Evolutionary conservation across 23 tunicate species (phyloP).

Genomic region (Ciona savignyi): DNA sequence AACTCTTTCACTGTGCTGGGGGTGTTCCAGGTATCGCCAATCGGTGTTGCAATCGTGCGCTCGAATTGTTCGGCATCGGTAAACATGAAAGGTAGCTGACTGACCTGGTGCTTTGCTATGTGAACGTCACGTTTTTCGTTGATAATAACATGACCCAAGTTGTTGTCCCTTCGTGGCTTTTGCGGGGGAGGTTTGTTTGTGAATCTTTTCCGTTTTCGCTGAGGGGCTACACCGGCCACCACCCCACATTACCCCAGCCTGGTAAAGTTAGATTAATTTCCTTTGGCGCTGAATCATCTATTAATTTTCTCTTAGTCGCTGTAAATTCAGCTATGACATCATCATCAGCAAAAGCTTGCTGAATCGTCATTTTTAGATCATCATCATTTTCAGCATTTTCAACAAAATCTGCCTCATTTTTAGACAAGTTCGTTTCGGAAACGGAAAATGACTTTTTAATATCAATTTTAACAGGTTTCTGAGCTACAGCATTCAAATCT

Average conservation of each 20-base stretch:
- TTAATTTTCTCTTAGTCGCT: slow-evolving; percentile 33
- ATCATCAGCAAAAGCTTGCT: slow-evolving; percentile 93
- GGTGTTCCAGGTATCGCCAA: slow-evolving; percentile 93
- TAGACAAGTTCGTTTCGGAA: neutral
- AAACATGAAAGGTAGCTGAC: slow-evolving; percentile 61
- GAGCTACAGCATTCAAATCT: slow-evolving; percentile 3
- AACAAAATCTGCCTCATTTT: neutral
- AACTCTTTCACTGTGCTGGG: slow-evolving; percentile 36
- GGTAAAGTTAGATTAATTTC: slow-evolving; percentile 33
- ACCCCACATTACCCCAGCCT: slow-evolving; percentile 71
- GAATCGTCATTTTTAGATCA: slow-evolving; percentile 57
- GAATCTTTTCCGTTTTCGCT: slow-evolving; percentile 20
- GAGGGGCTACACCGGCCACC: slow-evolving; percentile 43
- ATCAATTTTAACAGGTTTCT: neutral
- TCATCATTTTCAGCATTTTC: neutral
- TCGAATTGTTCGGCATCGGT: slow-evolving; percentile 62
- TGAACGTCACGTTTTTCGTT: slow-evolving; percentile 65
- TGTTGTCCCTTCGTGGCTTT: slow-evolving; percentile 48
- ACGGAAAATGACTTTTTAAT: neutral
- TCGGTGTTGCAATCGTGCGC: slow-evolving; percentile 58
- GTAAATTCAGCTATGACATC: slow-evolving; percentile 78
- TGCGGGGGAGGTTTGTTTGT: slow-evolving; percentile 15
- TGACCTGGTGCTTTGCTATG: slow-evolving; percentile 76
- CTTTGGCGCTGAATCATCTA: slow-evolving; percentile 19
- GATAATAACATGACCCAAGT: slow-evolving; percentile 75